phyloP scores from a whole-genome alignment of 1,140 invertebrate species.

The Rhyzopertha dominica region DNA sequence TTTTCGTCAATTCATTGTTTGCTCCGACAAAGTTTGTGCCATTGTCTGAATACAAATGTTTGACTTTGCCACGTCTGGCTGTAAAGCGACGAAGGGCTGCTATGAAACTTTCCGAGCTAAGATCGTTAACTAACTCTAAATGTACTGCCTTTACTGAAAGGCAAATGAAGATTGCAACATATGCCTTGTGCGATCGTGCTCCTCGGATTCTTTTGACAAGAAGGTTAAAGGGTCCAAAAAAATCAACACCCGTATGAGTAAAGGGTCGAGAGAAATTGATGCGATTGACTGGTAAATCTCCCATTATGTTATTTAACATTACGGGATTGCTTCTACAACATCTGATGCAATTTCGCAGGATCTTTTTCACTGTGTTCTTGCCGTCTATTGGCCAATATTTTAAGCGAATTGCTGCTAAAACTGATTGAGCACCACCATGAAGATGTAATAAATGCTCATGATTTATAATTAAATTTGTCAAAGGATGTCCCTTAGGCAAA shows the following conservation, averaged over 20 bases:
- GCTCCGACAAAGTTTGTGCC: slow-evolving; percentile 21
- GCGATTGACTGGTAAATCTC: slow-evolving; percentile 16
- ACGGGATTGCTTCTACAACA: slow-evolving; percentile 14
- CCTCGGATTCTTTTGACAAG: slow-evolving; percentile 5
- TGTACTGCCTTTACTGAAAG: slow-evolving; percentile 32
- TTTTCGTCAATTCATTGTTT: background rate
- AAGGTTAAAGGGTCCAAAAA: slow-evolving; percentile 33
- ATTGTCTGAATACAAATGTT: slow-evolving; percentile 28
- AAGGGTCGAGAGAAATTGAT: slow-evolving; percentile 29
- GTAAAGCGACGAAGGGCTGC: slow-evolving; percentile 30
- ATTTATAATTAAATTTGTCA: slow-evolving; percentile 19
- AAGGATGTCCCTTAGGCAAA: slow-evolving; percentile 13
- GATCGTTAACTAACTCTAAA: slow-evolving; percentile 24
- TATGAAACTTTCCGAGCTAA: slow-evolving; percentile 23
- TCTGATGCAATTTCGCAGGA: slow-evolving; percentile 15
- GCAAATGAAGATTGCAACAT: slow-evolving; percentile 35
- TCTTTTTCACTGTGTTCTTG: slow-evolving; percentile 17
- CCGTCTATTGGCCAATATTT: slow-evolving; percentile 23
- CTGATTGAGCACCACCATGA: slow-evolving; percentile 11
- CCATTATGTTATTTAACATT: slow-evolving; percentile 16
- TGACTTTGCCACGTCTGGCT: slow-evolving; percentile 25
- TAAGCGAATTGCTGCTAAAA: slow-evolving; percentile 13
- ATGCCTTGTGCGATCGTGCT: slow-evolving; percentile 27
- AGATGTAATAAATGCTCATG: slow-evolving; percentile 17
- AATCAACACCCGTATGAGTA: slow-evolving; percentile 31